Base-by-base conservation (phyloP, 2,113 vertebrate genomes). In the Poeciliopsis turrubarensis region DNA sequence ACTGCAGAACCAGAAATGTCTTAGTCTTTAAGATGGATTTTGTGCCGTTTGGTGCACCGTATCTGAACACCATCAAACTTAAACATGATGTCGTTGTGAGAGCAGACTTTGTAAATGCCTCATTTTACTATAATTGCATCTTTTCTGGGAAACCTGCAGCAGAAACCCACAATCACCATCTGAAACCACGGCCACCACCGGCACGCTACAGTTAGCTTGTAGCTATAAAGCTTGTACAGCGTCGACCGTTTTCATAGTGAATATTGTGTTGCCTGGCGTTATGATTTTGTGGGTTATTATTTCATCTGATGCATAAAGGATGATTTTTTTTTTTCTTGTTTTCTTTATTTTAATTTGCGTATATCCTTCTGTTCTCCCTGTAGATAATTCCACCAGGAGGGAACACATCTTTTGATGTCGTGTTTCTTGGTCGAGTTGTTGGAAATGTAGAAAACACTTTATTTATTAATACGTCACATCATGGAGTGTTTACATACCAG, bases 401-500 rank as follows among this genome's bases (percentile, higher is more conserved):
- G 68, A 99, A 99, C 92, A 99, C 98, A 0, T 99, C 98, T 8
- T 99, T 99, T 69, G 98, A 99, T 94, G 98, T 99, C 9, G 98
- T 99, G 92, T 99, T 99, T 94, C 97, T 99, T 0, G 97, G 97
- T 80, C 96, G 98, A 94, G 96, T 98, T 90, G 97, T 99, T 87
- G 98, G 97, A 89, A 99, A 98, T 91, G 97, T 99, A 95, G 97
- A 99, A 95, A 99, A 99, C 93, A 99, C 98, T 92, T 98, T 99
- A 99, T 99, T 99, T 99, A 99, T 99, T 97, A 99, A 99, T 85
- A 99, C 98, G 83, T 99, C 97, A 80, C 97, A 98, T 94, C 98
- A 99, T 91, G 98, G 97, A 90, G 95, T 98, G 92, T 99, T 99
- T 95, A 98, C 98, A 92, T 99, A 99, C 94, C 98, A 99, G 98